Base-by-base conservation (phyloP, 2,113 vertebrate genomes). In the Phocoena phocoena region DNA sequence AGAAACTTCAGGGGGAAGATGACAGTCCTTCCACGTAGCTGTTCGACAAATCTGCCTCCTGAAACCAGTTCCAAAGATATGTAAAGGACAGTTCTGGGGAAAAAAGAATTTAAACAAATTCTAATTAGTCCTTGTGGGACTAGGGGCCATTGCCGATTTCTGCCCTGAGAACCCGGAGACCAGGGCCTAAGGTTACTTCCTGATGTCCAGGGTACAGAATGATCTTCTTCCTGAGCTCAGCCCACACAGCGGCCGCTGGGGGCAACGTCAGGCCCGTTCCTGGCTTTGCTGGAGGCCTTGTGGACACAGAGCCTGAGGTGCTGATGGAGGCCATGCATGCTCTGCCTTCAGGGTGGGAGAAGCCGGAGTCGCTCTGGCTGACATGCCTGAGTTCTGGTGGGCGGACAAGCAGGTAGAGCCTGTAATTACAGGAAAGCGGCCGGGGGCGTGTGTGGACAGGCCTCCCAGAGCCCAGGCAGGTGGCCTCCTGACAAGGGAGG, bases 81-180 rank as follows among this genome's bases (percentile, higher is more conserved):
- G 87, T 53, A 93, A 96, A 95, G 74, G 74, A 88, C 67, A 50
- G 33, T 90, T 50, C 81, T 47, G 88, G 84, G 82, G 41, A 81
- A 90, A 80, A 74, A 88, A 93, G 84, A 86, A 93, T 71, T 77
- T 18, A 95, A 91, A 53, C 58, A 41, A 53, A 87, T 96, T 89
- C 95, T 97, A 95, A 98, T 96, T 76, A 95, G 97, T 90, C 82
- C 97, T 88, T 1, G 2, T 55, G 95, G 93, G 93, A 97, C 76
- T 4, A 18, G 63, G 70, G 83, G 38, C 92, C 41, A 1, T 44
- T 28, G 38, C 82, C 31, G 41, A 44, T 84, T 65, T 74, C 68
- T 65, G 87, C 60, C 84, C 96, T 15, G 70, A 85, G 71, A 70
- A 92, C 50, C 44, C 13, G 18, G 63, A 84, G 73, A 8, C 68